Evolutionary conservation across 2,113 vertebrate genomes (phyloP), one percentile per base, ranked within the genome.

Genomic region (Neolamprologus variostigma): DNA sequence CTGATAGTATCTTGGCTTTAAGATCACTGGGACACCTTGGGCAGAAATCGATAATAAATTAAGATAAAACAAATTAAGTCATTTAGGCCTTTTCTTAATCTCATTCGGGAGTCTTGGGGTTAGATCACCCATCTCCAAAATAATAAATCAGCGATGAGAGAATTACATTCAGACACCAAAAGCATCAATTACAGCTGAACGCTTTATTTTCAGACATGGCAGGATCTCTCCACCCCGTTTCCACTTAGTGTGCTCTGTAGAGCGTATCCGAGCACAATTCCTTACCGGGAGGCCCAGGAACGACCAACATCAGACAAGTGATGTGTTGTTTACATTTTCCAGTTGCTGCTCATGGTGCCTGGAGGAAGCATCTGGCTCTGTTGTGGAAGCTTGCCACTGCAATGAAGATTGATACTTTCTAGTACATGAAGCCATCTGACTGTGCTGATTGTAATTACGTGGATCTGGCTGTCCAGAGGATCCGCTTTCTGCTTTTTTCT

Each of bases 361-460:
- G 78, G 55, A 92, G 87, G 47, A 91, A 89, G 89, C 94, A 92
- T 95, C 93, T 94, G 94, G 85, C 79, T 91, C 54, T 89, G 82
- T 50, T 86, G 91, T 93, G 82, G 85, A 90, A 89, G 82, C 80
- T 80, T 83, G 82, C 80, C 86, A 81, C 84, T n/a, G 78, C 40
- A 92, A 94, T 90, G 73, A 92, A 92, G 93, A 94, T 91, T 91
- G 92, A 96, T 93, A 79, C 84, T 86, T 90, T 86, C 57, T 12
- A 21, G 79, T 84, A 90, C 89, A 89, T 88, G 55, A 59, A 91
- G 80, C 89, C 94, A 91, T 94, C 89, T 94, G 86, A 91, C 83
- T 79, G 90, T 57, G 89, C 55, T 82, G 83, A 76, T 85, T 78
- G 88, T 66, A 90, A 92, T 93, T 84, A 89, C 73, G 80, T 59